Evolutionary conservation across 2,113 vertebrate genomes (phyloP), one percentile per base, ranked within the genome.

Genomic region (Periophthalmus modestus): DNA sequence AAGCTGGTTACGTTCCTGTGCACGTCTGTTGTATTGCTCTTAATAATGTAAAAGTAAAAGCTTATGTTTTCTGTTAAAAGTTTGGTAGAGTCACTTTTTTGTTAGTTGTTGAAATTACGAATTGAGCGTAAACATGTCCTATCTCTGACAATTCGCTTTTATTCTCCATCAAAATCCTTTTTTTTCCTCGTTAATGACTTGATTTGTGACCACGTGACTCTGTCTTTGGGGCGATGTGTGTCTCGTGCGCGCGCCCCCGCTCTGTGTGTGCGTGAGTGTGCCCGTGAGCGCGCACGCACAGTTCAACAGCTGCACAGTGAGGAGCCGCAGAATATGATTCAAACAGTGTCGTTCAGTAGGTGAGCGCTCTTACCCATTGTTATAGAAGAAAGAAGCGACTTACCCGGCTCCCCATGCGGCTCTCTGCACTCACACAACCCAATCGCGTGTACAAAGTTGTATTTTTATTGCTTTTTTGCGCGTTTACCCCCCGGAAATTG

Each of bases 291-390:
- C 90, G 89, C 89, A 68, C 80, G 57, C 57, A 36, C 86, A 81
- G 69, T 47, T 87, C 90, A 93, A 94, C 94, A 94, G 94, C 94
- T 94, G 94, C 93, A 92, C 86, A 79, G 87, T 85, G 89, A 90
- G 83, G 89, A 90, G 75, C 87, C 74, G 77, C 46, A 16, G 74
- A 79, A 89, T 77, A 88, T 85, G 81, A 86, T 82, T 75, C 85
- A 88, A 82, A 92, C 89, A 86, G 16, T 62, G 59, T 18, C 15
- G 80, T 82, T 77, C 75, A 84, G 55, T 82, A 88, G 87, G 85
- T 85, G 88, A 90, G 87, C 57, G 57, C 21, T 58, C 57, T 58
- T 58, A 23, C 14, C 57, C 57, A 24, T 58, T 13, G 46, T 12
- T 69, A 50, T 70, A 68, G 74, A 85, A 81, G 85, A 82, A 39